phyloP scores from a whole-genome alignment of 2,113 vertebrate genomes.

The Otis tarda region DNA sequence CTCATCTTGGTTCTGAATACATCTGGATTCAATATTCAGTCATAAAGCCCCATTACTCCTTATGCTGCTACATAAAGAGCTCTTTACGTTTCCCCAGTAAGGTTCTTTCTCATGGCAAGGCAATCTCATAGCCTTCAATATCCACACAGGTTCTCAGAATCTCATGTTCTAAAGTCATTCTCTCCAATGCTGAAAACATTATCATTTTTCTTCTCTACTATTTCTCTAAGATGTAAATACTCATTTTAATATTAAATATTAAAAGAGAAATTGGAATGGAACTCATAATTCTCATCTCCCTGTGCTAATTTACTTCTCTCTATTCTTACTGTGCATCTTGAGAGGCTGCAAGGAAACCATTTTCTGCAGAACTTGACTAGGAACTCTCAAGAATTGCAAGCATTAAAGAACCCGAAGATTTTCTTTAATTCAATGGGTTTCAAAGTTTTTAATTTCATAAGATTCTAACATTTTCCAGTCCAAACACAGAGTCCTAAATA shows the following conservation, averaged over 20 bases:
- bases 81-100: not conserved
- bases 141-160: not conserved
- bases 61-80: not conserved
- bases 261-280: not conserved
- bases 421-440: not conserved
- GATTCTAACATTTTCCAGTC: not conserved
- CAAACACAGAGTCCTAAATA: not conserved
- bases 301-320: not conserved
- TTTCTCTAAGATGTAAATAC: not conserved
- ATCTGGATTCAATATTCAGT: not conserved
- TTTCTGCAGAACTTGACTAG: not conserved
- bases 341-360: not conserved
- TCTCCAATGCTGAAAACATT: not conserved
- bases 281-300: not conserved
- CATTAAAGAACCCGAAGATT: not conserved
- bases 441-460: not conserved
- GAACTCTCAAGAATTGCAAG: not conserved
- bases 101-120: not conserved
- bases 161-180: not conserved
- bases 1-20: not conserved
- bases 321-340: not conserved
- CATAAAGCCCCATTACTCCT: not conserved
- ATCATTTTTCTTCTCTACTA: not conserved
- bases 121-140: not conserved
- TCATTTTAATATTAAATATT: constrained; percentile 27